Percentiles rank a stretch among this genome's conserved stretches.
Evolutionary conservation across 2,888 invertebrate genomes (phyloP).

Genomic region (Steromphala cineraria): DNA sequence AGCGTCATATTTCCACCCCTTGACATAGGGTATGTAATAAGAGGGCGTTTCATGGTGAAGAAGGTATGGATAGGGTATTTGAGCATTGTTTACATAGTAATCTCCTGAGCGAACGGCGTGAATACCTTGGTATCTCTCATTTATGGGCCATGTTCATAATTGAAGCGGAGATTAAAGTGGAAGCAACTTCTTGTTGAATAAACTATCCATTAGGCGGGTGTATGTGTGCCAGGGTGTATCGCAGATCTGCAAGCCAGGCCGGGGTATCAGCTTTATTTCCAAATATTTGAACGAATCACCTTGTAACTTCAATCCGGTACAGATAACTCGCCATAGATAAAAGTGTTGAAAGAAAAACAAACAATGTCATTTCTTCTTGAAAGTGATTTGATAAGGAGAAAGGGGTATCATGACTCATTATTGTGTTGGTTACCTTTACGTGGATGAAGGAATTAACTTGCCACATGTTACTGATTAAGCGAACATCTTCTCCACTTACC

Average conservation of each 20-base stretch:
- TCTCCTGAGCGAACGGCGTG: background rate
- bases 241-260: background rate
- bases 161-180: constrained; percentile 13
- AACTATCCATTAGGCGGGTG: constrained; percentile 5
- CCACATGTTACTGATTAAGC: too few species aligned
- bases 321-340: background rate
- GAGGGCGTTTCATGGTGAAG: background rate
- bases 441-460: too few species aligned
- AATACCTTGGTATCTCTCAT: constrained; percentile 5
- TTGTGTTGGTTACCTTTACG: background rate
- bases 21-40: background rate
- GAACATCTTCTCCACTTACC: too few species aligned
- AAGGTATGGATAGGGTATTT: background rate
- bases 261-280: background rate
- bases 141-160: constrained; percentile 15
- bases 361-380: background rate
- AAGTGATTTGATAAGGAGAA: background rate
- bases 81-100: background rate
- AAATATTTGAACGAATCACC: constrained; percentile 1
- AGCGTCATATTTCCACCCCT: constrained; percentile 10
- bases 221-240: background rate
- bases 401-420: background rate
- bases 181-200: constrained; percentile 6
- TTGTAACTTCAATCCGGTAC: background rate
- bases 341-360: constrained; percentile 1